Evolutionary conservation across 1,140 invertebrate genomes (phyloP).

Genomic region (Drosophila dunni): DNA sequence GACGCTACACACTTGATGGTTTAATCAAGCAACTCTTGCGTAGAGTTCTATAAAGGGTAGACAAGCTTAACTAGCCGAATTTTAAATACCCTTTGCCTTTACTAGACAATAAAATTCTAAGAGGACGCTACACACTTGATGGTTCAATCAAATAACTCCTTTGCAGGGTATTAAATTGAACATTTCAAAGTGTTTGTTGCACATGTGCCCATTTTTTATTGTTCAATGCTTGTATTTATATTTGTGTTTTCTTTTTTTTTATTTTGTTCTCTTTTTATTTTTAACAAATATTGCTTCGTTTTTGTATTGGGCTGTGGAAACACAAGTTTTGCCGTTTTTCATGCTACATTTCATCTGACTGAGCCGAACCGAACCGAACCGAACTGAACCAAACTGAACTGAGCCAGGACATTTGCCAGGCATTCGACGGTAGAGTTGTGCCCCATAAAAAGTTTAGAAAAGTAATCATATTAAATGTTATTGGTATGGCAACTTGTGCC

Average conservation of each 20-base stretch:
- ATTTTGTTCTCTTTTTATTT: slow-evolving; percentile 21
- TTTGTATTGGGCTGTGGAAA: slow-evolving; percentile 29
- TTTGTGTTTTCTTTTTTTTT: slow-evolving; percentile 60
- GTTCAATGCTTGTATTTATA: slow-evolving; percentile 69
- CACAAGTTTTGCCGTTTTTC: slow-evolving; percentile 63
- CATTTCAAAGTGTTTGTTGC: slow-evolving; percentile 44
- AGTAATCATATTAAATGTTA: slow-evolving; percentile 81
- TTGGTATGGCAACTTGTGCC: slow-evolving; percentile 66
- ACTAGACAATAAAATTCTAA: not conserved
- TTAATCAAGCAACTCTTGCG: too few species aligned
- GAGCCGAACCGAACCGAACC: slow-evolving; percentile 19
- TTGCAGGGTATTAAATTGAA: not conserved
- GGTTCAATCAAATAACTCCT: not conserved
- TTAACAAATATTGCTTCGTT: slow-evolving; percentile 63
- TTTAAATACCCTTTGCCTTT: too few species aligned
- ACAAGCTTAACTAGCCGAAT: too few species aligned
- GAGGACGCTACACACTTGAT: not conserved
- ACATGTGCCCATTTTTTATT: slow-evolving; percentile 79
- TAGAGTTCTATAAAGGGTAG: too few species aligned
- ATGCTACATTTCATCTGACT: slow-evolving; percentile 73
- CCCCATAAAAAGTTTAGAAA: slow-evolving; percentile 77
- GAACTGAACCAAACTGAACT: slow-evolving; percentile 22
- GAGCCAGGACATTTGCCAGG: slow-evolving; percentile 11
- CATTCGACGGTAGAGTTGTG: slow-evolving; percentile 36
- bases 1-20: too few species aligned